Conservation (phyloP, 2,797 vertebrate species). For the Mus minutoides region DNA sequence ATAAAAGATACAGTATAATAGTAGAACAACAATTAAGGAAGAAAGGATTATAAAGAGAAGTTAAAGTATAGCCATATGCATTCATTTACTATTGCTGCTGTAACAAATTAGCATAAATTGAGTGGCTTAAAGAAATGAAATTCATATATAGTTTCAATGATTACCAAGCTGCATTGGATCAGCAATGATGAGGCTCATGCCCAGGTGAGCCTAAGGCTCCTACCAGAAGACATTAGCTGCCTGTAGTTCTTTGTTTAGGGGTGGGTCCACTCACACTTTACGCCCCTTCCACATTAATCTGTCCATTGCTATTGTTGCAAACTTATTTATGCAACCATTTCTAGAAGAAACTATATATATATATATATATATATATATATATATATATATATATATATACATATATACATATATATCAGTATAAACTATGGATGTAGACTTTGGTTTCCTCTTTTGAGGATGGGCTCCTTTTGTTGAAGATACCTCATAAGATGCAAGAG, state of each 20-base stretch:
- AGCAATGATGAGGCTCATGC: background rate
- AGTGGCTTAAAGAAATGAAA: background rate
- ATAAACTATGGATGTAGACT: background rate
- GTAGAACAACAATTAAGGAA: conserved; percentile 34
- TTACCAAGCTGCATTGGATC: background rate
- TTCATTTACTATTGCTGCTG: background rate
- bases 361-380: too few species aligned
- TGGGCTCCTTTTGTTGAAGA: background rate
- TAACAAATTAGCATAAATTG: background rate
- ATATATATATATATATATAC: too few species aligned
- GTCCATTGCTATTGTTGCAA: background rate
- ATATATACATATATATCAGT: background rate
- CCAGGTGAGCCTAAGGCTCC: background rate
- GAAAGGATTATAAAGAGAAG: background rate
- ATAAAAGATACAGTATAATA: background rate
- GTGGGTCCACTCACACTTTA: background rate
- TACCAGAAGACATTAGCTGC: background rate
- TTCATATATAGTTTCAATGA: background rate
- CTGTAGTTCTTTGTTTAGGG: background rate
- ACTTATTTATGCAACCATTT: background rate
- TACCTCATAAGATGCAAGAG: background rate
- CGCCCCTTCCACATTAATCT: background rate
- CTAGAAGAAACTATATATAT: background rate
- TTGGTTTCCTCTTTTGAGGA: background rate
- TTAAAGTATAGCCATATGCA: background rate